Evolutionary conservation across 2,797 vertebrate species (phyloP), one percentile per base, ranked within the genome.

Genomic region (Vultur gryphus): DNA sequence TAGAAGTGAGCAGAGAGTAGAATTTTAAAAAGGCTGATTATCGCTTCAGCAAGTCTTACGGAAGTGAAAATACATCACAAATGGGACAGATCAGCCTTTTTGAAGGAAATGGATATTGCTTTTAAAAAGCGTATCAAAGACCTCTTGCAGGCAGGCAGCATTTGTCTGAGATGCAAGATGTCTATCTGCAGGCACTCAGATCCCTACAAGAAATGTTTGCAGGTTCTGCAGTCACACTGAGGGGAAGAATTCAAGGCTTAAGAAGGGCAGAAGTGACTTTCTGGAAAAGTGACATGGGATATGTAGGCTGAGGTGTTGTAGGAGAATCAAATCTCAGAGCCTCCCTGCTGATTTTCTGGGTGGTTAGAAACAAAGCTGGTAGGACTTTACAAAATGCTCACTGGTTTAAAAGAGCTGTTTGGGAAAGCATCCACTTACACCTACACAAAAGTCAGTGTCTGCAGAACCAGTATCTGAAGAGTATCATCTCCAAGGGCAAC

Each of bases 21-120:
- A 94, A 92, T 96, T 94, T 93, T 96, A 58, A 96, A 55, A 70
- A 83, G 84, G 87, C 37, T 89, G 89, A 85, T 92, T 77, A 91
- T 93, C 94, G 83, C 87, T 89, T 95, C 76, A 92, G 93, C 76
- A 91, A 94, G 84, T 93, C 86, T 77, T 59, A 69, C 26, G 24
- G 84, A 95, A 91, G 67, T 49, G 65, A 89, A 94, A 93, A 59
- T 69, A 89, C 65, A 91, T 69, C 89, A 93, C 41, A n/a, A 94
- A 93, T 58, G 33, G 84, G 57, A 89, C 69, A 93, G 84, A 89
- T 87, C 82, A 91, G 87, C 61, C 51, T 54, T 96, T 94, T 33
- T 67, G 69, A 95, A 94, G 69, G 57, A 92, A 95, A 86, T 57
- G 21, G 82, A 92, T 87, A 87, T 43, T 83, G 84, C 82, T 85